Conservation (phyloP, 2,888 invertebrate genomes). For the Opisthograptis luteolata region DNA sequence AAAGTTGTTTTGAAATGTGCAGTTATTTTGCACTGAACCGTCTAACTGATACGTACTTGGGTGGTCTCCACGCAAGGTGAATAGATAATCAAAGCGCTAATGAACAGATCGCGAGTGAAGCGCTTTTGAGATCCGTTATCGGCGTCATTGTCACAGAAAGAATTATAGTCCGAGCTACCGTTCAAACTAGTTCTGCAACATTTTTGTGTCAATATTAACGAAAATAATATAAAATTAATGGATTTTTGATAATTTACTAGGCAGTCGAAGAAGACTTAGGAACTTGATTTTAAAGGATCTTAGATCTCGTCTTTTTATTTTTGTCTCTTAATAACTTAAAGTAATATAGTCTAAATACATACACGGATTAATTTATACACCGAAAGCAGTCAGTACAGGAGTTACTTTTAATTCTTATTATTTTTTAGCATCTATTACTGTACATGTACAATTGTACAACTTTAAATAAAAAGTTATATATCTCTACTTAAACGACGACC, state of each 20-base stretch:
- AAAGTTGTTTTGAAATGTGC: neutral
- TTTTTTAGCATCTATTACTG: no score
- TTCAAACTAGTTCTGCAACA: conserved; percentile 13
- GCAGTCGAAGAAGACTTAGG: neutral
- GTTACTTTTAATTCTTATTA: no score
- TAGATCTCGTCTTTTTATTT: no score
- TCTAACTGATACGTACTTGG: conserved; percentile 32
- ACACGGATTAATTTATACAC: no score
- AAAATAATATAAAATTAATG: neutral
- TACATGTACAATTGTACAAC: no score
- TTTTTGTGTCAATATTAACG: conserved; percentile 6
- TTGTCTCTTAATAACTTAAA: no score
- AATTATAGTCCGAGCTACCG: neutral
- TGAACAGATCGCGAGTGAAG: conserved; percentile 41
- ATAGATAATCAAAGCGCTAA: conserved; percentile 45
- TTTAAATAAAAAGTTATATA: no score
- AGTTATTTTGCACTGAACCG: conserved; percentile 21
- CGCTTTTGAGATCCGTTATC: conserved; percentile 38
- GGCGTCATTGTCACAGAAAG: conserved; percentile 4
- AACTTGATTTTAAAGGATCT: no score
- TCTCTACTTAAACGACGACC: no score
- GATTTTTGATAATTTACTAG: neutral
- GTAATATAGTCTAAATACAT: no score
- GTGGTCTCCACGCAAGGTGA: conserved; percentile 30
- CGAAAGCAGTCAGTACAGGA: no score